These are phyloP conservation scores for Trichechus manatus DNA, from an alignment of 2,113 vertebrate species.

Conservation along the genomic window DNA sequence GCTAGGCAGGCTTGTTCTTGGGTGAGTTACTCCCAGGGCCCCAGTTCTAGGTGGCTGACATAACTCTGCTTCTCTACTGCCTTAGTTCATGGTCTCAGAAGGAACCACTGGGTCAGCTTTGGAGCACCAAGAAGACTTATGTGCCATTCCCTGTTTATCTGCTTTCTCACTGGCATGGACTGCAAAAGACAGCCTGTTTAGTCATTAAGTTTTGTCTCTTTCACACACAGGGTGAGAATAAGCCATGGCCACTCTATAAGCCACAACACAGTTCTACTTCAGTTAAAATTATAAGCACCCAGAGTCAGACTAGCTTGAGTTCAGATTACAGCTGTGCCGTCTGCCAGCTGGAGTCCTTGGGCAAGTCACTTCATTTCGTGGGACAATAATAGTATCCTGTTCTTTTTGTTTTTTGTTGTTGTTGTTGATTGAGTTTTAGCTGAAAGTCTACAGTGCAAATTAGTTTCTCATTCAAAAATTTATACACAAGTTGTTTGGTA, in stretches of 20 bases:
- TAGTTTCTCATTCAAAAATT: no score
- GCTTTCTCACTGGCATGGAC: background rate
- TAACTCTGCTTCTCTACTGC: background rate
- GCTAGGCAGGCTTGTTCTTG: background rate
- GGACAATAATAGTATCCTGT: background rate
- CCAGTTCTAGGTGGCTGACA: background rate
- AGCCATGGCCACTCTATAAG: background rate
- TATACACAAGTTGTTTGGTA: no score
- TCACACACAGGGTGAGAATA: background rate
- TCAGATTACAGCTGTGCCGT: background rate
- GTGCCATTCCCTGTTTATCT: background rate
- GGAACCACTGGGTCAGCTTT: background rate
- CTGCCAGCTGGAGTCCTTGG: background rate
- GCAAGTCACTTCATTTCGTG: background rate
- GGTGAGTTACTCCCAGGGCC: background rate
- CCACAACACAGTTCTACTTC: background rate
- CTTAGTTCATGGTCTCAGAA: background rate
- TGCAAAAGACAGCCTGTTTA: background rate
- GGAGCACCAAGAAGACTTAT: background rate
- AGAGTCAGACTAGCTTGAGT: background rate
- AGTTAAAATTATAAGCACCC: background rate
- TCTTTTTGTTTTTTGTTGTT: no score
- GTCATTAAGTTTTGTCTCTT: background rate
- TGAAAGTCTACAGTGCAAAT: no score
- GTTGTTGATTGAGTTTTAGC: no score